phyloP scores from a whole-genome alignment of 2,888 invertebrate species.

The Zhuqinia jingwanae region DNA sequence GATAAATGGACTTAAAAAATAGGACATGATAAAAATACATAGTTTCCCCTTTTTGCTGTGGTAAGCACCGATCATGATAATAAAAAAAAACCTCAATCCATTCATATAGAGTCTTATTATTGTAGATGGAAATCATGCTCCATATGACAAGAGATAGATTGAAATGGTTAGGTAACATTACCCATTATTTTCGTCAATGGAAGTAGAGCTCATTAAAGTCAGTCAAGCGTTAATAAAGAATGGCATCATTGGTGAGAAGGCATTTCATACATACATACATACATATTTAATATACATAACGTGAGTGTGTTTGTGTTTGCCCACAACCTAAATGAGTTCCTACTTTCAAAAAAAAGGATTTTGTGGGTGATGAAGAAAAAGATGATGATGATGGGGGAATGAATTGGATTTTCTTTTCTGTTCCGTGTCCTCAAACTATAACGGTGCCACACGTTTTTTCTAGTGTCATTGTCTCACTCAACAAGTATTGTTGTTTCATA shows the following conservation, averaged over 20 bases:
- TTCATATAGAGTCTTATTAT: not conserved
- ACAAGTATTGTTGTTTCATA: too few species aligned
- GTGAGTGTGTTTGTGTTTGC: not conserved
- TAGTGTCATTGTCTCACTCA: not conserved
- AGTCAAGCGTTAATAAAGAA: slow-evolving; percentile 32
- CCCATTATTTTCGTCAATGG: slow-evolving; percentile 10
- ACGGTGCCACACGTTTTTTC: not conserved
- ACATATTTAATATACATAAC: not conserved
- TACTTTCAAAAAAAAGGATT: too few species aligned
- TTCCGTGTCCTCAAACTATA: not conserved
- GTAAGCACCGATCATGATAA: too few species aligned
- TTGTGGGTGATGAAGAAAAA: too few species aligned
- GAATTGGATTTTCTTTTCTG: not conserved
- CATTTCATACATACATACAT: too few species aligned
- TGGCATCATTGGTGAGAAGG: slow-evolving; percentile 6
- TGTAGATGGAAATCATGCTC: slow-evolving; percentile 6
- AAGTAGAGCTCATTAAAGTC: slow-evolving; percentile 54
- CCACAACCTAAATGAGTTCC: too few species aligned
- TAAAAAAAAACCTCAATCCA: not conserved
- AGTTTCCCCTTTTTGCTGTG: too few species aligned
- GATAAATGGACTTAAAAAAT: too few species aligned
- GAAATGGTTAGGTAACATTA: slow-evolving; percentile 34
- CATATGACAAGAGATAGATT: slow-evolving; percentile 9
- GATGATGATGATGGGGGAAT: not conserved
- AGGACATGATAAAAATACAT: too few species aligned